Conservation (phyloP, 2,797 vertebrate genomes). For the Malurus leucopterus region DNA sequence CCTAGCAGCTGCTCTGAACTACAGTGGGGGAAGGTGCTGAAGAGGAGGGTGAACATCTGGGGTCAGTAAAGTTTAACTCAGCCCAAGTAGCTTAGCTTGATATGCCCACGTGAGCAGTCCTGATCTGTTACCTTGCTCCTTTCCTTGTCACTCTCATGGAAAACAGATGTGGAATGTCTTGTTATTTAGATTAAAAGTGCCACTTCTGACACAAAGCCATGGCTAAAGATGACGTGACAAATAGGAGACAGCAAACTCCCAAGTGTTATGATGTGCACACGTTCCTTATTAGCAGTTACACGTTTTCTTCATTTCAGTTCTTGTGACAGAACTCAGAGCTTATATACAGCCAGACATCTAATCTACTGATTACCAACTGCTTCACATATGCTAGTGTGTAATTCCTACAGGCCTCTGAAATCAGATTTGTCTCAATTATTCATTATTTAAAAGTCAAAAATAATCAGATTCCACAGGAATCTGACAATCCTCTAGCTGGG, state of each 20-base stretch:
- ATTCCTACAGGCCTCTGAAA: not conserved
- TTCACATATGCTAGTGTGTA: not conserved
- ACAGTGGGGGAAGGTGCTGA: accelerated
- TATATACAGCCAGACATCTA: not conserved
- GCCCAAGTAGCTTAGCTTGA: not conserved
- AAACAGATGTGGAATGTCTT: constrained; percentile 11
- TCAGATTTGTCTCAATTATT: not conserved
- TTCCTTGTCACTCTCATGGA: not conserved
- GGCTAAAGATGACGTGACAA: not conserved
- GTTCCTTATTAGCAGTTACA: not conserved
- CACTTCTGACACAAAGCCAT: not conserved
- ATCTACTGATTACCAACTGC: not conserved
- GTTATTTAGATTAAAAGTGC: not conserved
- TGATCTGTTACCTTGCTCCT: not conserved
- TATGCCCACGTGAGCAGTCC: not conserved
- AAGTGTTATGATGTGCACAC: not conserved
- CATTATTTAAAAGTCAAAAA: not conserved
- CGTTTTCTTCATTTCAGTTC: not conserved
- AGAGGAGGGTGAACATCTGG: not conserved
- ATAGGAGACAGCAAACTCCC: not conserved
- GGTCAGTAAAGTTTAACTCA: not conserved
- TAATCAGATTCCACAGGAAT: not conserved
- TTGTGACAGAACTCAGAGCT: not conserved
- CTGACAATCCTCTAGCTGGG: not conserved
- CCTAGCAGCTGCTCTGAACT: accelerated